A percentile compares a stretch with the other conserved stretches of the same genome.
Evolutionary conservation across 2,888 invertebrate species (phyloP).

Genomic region (Ditylenchus weischeri): DNA sequence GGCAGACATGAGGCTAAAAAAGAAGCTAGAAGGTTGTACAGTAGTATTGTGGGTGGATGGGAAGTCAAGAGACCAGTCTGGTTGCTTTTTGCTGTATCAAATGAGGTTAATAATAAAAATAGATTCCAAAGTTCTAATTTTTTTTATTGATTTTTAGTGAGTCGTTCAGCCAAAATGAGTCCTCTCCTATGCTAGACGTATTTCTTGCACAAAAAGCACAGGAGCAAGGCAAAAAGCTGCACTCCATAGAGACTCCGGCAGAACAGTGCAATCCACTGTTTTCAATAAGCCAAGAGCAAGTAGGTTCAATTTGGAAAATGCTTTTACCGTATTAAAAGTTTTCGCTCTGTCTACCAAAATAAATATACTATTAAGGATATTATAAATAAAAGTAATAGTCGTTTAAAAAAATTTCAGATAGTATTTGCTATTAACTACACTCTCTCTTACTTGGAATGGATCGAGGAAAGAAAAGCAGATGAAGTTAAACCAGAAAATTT

Average conservation of each 20-base stretch:
- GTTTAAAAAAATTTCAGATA: slow-evolving; percentile 47
- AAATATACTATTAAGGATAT: too few relatives aligned
- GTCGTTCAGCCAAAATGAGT: slow-evolving; percentile 59
- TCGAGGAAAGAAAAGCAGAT: slow-evolving; percentile 10
- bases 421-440: slow-evolving; percentile 52
- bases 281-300: slow-evolving; percentile 64
- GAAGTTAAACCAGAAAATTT: neutral
- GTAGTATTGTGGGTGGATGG: slow-evolving; percentile 62
- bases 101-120: slow-evolving; percentile 59
- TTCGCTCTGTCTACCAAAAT: neutral
- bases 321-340: neutral
- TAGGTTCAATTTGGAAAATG: slow-evolving; percentile 34
- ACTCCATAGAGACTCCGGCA: slow-evolving; percentile 64
- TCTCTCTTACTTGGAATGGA: slow-evolving; percentile 40
- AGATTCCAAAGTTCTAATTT: neutral
- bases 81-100: slow-evolving; percentile 65
- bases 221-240: slow-evolving; percentile 61
- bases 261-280: slow-evolving; percentile 66
- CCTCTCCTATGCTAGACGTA: slow-evolving; percentile 64
- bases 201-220: slow-evolving; percentile 64
- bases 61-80: slow-evolving; percentile 65
- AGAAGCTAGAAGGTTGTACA: slow-evolving; percentile 16
- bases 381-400: too few relatives aligned
- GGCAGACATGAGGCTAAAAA: slow-evolving; percentile 1
- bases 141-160: slow-evolving; percentile 19